Evolutionary conservation across 1,140 invertebrate species (phyloP), one percentile per base, ranked within the genome.

Genomic region (Drosophila nannoptera): DNA sequence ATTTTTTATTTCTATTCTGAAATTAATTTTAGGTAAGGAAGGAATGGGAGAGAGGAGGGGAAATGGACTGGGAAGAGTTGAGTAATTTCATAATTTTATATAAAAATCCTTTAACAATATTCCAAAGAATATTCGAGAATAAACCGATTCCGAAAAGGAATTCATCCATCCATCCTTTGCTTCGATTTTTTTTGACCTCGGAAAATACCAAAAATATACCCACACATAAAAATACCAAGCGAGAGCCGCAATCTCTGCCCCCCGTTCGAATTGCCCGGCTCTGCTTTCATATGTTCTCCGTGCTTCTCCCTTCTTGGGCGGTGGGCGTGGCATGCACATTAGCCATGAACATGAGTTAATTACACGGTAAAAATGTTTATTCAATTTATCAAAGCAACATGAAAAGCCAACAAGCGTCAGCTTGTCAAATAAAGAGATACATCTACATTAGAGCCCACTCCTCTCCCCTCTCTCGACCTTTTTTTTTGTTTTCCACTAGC

Each of bases 261-360:
- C n/a, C 35, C 14, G 7, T 43, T 5, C 12, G 12, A 48, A 77
- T 74, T 67, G 38, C 29, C 40, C 2, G 16, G 7, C 22, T 38
- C 14, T 61, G 9, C 8, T 46, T 46, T 29, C 22, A 22, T 22
- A 22, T 22, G 22, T 35, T 16, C 29, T 33, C 36, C 16, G 5
- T 31, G 6, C 11, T 48, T 45, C 7, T 48, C 16, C 31, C 14
- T 48, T 48, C 12, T 16, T 35, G 11, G 7, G 36, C 32, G 35
- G 61, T 72, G 71, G 35, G 55, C 52, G 50, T 69, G 67, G 46
- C 45, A 58, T 53, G 58, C 78, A 60, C 69, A 78, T 80, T 86
- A 77, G 76, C 73, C 66, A 77, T 29, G 56, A 84, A 84, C 73
- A 81, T 62, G 74, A 61, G 73, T 53, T 81, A 86, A 84, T 84